Evolutionary conservation across 2,797 vertebrate genomes (phyloP), one percentile per base, ranked within the genome.

Genomic region (Cossypha dichroa): DNA sequence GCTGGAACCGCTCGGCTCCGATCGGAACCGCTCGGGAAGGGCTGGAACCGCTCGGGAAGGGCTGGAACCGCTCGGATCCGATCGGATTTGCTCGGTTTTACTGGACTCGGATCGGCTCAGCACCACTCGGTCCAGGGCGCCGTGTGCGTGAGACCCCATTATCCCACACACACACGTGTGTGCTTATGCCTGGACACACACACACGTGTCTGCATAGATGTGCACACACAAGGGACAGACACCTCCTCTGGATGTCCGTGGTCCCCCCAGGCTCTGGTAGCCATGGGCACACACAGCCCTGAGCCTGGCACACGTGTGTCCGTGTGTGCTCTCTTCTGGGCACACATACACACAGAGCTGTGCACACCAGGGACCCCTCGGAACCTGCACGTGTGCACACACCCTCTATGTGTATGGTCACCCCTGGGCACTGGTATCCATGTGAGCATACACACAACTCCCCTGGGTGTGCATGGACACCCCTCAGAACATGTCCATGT

Each of bases 241-340:
- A 36, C 6, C 43, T 10, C 4, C 34, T n/a, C 52, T 10, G 43
- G 3, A 2, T 10, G 36, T 1, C 2, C 11, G 0, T 3, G 31
- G 22, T 5, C 5, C 31, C 5, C 5, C 8, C 15, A 2, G 26
- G 56, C 70, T 14, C 36, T 8, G 19, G 5, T 2, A 17, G 3
- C 40, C 34, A 2, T 6, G 67, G 26, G 25, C 43, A 26, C 45
- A 34, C n/a, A 5, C 20, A 3, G 31, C 59, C 34, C 41, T 25
- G 41, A 21, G 36, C n/a, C n/a, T 33, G 46, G 55, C 75, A 69
- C 54, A 33, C 10, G 3, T 1, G 5, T 11, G 11, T 13, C 1
- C 8, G 1, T 1, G 14, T 2, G 1, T 13, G 12, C 11, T 34
- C 18, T 13, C 4, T 5, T 6, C 33, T 29, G 40, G 15, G 33